Conservation (phyloP, 2,113 vertebrate species). For the Percina caprodes region DNA sequence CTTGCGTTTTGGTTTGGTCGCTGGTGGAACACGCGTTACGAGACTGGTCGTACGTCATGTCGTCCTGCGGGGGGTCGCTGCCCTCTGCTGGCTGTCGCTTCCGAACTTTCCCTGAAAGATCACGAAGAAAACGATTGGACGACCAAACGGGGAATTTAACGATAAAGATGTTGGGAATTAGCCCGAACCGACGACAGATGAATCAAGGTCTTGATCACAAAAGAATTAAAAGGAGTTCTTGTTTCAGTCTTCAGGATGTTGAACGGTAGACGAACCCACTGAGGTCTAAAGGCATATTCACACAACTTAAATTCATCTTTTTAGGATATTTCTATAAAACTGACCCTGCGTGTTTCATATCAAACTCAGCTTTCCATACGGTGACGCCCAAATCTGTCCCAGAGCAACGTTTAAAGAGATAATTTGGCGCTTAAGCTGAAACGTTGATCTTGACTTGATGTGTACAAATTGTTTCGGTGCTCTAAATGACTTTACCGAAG, state of each 20-base stretch:
- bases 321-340: no score
- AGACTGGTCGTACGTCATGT: not conserved
- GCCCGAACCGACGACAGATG: not conserved
- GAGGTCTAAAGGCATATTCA: no score
- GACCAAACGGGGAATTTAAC: constrained; percentile 44
- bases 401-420: no score
- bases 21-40: not conserved
- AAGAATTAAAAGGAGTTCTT: constrained; percentile 12
- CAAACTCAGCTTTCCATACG: no score
- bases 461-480: no score
- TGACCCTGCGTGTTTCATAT: no score
- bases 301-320: no score
- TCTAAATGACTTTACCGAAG: no score
- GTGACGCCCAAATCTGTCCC: no score
- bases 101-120: constrained; percentile 89
- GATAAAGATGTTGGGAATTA: constrained; percentile 10
- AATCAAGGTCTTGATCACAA: constrained; percentile 26
- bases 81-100: constrained; percentile 63
- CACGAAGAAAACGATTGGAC: constrained; percentile 87
- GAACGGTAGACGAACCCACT: no score
- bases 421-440: no score
- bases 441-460: no score
- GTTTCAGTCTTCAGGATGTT: not conserved
- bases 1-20: not conserved
- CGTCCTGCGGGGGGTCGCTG: constrained; percentile 55